Evolutionary conservation across 2,797 vertebrate genomes (phyloP).

Genomic region (Scyliorhinus canicula): DNA sequence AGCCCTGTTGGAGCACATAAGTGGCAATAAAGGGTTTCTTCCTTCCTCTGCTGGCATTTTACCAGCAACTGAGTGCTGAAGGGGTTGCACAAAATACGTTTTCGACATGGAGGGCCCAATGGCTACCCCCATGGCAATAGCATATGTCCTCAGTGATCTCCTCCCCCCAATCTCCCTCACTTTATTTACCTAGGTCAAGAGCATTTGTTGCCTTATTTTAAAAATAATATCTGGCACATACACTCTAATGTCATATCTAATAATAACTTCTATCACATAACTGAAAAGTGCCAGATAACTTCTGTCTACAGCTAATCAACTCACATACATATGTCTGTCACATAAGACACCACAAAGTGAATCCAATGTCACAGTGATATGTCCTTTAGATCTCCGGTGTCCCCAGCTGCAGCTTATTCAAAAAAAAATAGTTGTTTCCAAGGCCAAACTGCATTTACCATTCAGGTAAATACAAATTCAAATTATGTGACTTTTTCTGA

Average conservation of each 20-base stretch:
- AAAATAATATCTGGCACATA: neutral
- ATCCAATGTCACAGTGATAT: conserved; percentile 25
- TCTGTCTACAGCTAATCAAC: conserved; percentile 39
- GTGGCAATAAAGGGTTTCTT: too few relatives aligned
- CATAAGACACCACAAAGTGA: conserved; percentile 27
- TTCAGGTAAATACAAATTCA: neutral
- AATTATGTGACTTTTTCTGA: neutral
- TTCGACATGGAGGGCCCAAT: too few relatives aligned
- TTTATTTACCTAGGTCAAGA: neutral
- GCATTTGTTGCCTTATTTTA: conserved; percentile 7
- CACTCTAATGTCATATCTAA: conserved; percentile 47
- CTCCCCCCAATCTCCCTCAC: too few relatives aligned
- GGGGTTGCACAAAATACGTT: too few relatives aligned
- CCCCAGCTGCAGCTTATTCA: neutral
- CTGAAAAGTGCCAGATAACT: conserved; percentile 40
- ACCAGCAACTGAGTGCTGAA: too few relatives aligned
- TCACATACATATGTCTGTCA: conserved; percentile 13
- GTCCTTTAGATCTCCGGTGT: neutral
- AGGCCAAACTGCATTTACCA: neutral
- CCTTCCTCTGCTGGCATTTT: too few relatives aligned
- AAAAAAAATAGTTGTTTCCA: neutral
- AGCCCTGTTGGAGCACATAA: too few relatives aligned
- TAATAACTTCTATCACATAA: conserved; percentile 45
- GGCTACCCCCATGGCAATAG: too few relatives aligned
- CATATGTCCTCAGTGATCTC: too few relatives aligned